Conservation (phyloP, 2,888 invertebrate genomes). For the Onthophagus sagittarius region DNA sequence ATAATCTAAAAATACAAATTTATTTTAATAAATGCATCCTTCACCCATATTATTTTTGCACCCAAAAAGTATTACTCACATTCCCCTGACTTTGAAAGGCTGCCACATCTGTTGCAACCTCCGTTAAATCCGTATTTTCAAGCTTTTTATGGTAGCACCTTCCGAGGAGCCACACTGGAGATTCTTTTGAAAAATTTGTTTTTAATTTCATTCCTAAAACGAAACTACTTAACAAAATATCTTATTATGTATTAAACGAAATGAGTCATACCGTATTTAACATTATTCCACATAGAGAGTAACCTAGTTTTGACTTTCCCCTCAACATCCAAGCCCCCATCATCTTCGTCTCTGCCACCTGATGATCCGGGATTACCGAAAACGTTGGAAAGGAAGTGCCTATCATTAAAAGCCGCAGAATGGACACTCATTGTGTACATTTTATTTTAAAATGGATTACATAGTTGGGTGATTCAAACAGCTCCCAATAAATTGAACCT, state of each 20-base stretch:
- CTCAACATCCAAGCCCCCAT: constrained; percentile 55
- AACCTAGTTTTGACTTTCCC: constrained; percentile 78
- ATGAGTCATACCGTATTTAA: constrained; percentile 78
- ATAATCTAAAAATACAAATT: no score
- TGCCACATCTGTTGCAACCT: constrained; percentile 59
- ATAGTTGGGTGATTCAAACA: no score
- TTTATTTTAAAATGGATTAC: no score
- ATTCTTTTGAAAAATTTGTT: constrained; percentile 76
- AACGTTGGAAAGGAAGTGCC: constrained; percentile 28
- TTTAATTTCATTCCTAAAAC: constrained; percentile 62
- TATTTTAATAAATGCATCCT: no score
- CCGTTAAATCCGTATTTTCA: constrained; percentile 48
- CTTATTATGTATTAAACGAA: no score
- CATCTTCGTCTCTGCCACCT: constrained; percentile 40
- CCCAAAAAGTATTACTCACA: constrained; percentile 31
- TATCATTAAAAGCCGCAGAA: constrained; percentile 30
- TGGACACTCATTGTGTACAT: constrained; percentile 15
- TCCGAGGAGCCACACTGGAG: constrained; percentile 83
- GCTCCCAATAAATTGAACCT: no score
- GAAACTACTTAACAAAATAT: no score
- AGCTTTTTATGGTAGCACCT: constrained; percentile 73
- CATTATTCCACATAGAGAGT: constrained; percentile 87
- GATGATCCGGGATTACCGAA: constrained; percentile 33
- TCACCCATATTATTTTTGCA: neutral
- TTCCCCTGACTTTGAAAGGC: constrained; percentile 57